Evolutionary conservation across 2,888 invertebrate species (phyloP), one percentile per base, ranked within the genome.

Genomic region (Microplitis deprimator): DNA sequence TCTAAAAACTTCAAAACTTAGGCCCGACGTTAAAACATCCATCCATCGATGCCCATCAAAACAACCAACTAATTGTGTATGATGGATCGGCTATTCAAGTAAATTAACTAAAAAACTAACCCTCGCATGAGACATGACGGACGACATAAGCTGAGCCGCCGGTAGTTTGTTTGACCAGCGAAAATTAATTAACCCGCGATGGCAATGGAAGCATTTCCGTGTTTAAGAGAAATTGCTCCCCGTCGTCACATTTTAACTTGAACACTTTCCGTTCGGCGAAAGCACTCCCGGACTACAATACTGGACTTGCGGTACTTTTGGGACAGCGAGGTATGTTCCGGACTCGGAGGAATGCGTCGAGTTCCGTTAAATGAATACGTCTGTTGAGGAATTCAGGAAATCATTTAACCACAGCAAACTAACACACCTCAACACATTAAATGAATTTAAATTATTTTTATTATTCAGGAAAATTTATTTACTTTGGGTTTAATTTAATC

Each of bases 141-240:
- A 50, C 13, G 8, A 50, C 4, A 50, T 13, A 50, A 13, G 50
- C 8, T 50, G 50, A 13, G 3, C 50, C 3, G 29, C 4, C 29
- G 29, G 29, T 29, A 29, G 29, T 29, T 29, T 29, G 29, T 29
- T 29, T 29, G 29, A 39, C 16, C 29, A 38, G 16, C 39, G 68
- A 38, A 16, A 68, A 41, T 41, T 38, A 41, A 68, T 68, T 8
- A 68, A 41, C 20, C 10, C 38, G 41, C 38, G 41, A 50, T 50
- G 50, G 50, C 4, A 50, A 13, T 50, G 82, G 82, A 83, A 84
- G 84, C 84, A 83, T 84, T 84, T 83, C 81, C 83, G 82, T 84
- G 84, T 84, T 84, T 82, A 82, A 81, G 78, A 78, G 78, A 81
- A 85, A 85, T 84, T 85, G 84, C 82, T 84, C 84, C 83, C 85